phyloP scores from a whole-genome alignment of 2,113 vertebrate species.

The Suricata suricatta region DNA sequence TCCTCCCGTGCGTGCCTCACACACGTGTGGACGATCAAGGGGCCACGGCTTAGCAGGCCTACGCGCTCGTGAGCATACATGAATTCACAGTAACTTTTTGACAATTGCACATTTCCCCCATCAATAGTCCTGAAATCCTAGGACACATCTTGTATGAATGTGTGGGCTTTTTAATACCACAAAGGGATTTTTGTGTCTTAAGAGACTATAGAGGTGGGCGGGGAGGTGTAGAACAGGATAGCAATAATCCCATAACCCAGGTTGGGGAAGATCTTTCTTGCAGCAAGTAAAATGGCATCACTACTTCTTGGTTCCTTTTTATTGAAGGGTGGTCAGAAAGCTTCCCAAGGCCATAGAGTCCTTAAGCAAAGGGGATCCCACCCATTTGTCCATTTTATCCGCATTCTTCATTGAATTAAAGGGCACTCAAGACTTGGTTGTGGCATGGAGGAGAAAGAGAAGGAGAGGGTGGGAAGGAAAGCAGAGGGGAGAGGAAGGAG shows the following conservation, averaged over 20 bases:
- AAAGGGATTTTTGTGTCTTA: slow-evolving; percentile 30
- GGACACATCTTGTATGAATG: not conserved
- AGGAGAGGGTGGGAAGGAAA: not conserved
- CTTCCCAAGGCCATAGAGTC: not conserved
- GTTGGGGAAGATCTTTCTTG: slow-evolving; percentile 41
- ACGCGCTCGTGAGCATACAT: not conserved
- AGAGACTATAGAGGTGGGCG: not conserved
- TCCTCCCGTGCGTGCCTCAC: no score
- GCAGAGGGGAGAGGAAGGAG: not conserved
- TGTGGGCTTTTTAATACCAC: slow-evolving; percentile 43
- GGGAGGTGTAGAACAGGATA: not conserved
- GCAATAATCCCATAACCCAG: not conserved
- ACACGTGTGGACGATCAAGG: not conserved
- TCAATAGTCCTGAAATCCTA: not conserved
- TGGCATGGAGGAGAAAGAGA: not conserved
- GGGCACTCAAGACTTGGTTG: not conserved
- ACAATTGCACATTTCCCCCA: not conserved
- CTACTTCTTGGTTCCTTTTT: not conserved
- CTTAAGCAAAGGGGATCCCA: not conserved
- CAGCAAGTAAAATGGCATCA: slow-evolving; percentile 33
- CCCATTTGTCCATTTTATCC: not conserved
- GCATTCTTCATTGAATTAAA: not conserved
- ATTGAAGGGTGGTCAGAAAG: not conserved
- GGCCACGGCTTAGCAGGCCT: not conserved
- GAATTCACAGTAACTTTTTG: not conserved